These are phyloP conservation scores for Leptestheria dahalacensis DNA, from an alignment of 1,140 invertebrate genomes.

Conservation along the genomic window DNA sequence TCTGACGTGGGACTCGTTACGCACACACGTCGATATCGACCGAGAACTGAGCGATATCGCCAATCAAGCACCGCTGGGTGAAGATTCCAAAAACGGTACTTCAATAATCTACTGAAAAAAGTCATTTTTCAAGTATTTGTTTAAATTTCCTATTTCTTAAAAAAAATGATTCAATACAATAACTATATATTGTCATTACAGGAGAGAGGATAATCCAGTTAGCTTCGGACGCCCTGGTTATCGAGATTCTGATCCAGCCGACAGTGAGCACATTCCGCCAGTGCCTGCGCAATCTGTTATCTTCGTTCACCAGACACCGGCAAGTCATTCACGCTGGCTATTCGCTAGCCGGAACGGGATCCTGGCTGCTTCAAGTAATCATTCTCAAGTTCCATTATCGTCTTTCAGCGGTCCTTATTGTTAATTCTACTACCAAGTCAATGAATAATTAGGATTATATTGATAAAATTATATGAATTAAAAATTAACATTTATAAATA, in stretches of 20 bases:
- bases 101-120: slow-evolving; percentile 1
- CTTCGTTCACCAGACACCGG: slow-evolving; percentile 78
- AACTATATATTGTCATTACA: slow-evolving; percentile 39
- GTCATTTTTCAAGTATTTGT: too few relatives aligned
- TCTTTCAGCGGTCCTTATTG: not conserved
- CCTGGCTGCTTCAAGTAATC: slow-evolving; percentile 82
- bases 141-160: too few relatives aligned
- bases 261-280: slow-evolving; percentile 83
- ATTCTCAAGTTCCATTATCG: slow-evolving; percentile 8
- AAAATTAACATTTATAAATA: too few relatives aligned
- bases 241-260: slow-evolving; percentile 87
- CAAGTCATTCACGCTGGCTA: slow-evolving; percentile 93
- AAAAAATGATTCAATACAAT: too few relatives aligned
- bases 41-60: slow-evolving; percentile 75
- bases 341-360: slow-evolving; percentile 78
- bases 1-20: slow-evolving; percentile 76
- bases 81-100: slow-evolving; percentile 82
- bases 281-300: slow-evolving; percentile 81
- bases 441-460: too few relatives aligned
- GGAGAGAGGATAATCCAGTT: slow-evolving; percentile 87
- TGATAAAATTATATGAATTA: too few relatives aligned
- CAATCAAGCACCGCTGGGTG: slow-evolving; percentile 68
- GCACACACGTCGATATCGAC: slow-evolving; percentile 80
- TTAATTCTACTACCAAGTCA: not conserved
- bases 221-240: slow-evolving; percentile 82